A percentile compares a stretch with the other conserved stretches of the same genome.
phyloP scores from a whole-genome alignment of 2,888 invertebrate genomes.

The Polydesmus complanatus region DNA sequence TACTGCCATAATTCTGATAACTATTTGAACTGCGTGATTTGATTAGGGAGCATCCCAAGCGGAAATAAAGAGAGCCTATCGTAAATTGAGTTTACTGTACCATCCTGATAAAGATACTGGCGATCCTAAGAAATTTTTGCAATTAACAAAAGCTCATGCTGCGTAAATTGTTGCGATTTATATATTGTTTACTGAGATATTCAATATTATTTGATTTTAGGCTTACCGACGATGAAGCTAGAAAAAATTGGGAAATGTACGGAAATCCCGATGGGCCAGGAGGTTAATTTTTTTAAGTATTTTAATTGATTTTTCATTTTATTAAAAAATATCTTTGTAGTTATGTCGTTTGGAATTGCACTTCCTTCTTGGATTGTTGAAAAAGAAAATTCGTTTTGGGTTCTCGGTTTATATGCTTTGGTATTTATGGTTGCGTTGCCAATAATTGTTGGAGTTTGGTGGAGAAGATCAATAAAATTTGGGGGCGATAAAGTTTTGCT shows the following conservation, averaged over 20 bases:
- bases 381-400: slow-evolving; percentile 97
- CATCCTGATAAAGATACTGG: slow-evolving; percentile 98
- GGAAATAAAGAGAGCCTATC: slow-evolving; percentile 90
- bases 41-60: slow-evolving; percentile 61
- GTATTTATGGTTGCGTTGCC: slow-evolving; percentile 84
- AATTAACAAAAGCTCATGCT: slow-evolving; percentile 72
- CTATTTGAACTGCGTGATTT: no score
- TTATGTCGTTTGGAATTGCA: slow-evolving; percentile 98
- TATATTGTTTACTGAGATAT: not conserved
- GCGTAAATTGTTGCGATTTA: slow-evolving; percentile 29
- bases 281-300: slow-evolving; percentile 26
- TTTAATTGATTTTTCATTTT: not conserved
- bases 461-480: slow-evolving; percentile 94
- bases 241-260: slow-evolving; percentile 96
- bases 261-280: slow-evolving; percentile 99
- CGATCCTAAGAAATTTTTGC: slow-evolving; percentile 94
- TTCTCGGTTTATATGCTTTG: slow-evolving; percentile 81
- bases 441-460: slow-evolving; percentile 68
- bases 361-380: slow-evolving; percentile 99
- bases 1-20: not conserved
- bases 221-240: slow-evolving; percentile 91
- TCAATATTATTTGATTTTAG: slow-evolving; percentile 2
- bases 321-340: slow-evolving; percentile 34
- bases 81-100: slow-evolving; percentile 76
- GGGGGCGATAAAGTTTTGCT: slow-evolving; percentile 89